Evolutionary conservation across 1,140 invertebrate species (phyloP).

Genomic region (Battus philenor): DNA sequence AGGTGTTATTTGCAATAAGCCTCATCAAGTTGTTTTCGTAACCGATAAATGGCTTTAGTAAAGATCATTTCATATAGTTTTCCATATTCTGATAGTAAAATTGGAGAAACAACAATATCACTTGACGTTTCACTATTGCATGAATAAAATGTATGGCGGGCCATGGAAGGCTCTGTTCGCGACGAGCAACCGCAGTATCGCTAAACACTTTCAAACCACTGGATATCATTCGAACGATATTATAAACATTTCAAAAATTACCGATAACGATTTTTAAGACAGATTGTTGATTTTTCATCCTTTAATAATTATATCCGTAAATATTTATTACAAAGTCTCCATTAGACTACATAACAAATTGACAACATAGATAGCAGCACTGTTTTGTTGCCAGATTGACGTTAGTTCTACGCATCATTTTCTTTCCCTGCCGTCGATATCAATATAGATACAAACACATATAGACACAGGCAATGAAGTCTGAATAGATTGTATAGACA

Average conservation of each 20-base stretch:
- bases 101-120: constrained; percentile 41
- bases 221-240: constrained; percentile 2
- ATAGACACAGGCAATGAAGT: constrained; percentile 53
- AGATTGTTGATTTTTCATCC: constrained; percentile 34
- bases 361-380: constrained; percentile 76
- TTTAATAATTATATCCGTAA: constrained; percentile 52
- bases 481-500: constrained; percentile 46
- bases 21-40: background rate
- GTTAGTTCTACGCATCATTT: constrained; percentile 68
- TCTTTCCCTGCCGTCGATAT: constrained; percentile 39
- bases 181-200: constrained; percentile 31
- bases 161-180: constrained; percentile 32
- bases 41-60: constrained; percentile 1
- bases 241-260: constrained; percentile 23
- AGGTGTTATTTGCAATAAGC: background rate
- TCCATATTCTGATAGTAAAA: constrained; percentile 21
- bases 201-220: background rate
- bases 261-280: constrained; percentile 33
- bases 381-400: constrained; percentile 74
- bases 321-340: constrained; percentile 73
- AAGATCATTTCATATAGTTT: constrained; percentile 5
- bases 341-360: constrained; percentile 71
- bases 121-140: constrained; percentile 73
- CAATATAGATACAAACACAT: constrained; percentile 30
- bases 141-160: constrained; percentile 73